Base-by-base conservation (phyloP, 2,888 invertebrate genomes). In the Eumacrocentrus americanus region DNA sequence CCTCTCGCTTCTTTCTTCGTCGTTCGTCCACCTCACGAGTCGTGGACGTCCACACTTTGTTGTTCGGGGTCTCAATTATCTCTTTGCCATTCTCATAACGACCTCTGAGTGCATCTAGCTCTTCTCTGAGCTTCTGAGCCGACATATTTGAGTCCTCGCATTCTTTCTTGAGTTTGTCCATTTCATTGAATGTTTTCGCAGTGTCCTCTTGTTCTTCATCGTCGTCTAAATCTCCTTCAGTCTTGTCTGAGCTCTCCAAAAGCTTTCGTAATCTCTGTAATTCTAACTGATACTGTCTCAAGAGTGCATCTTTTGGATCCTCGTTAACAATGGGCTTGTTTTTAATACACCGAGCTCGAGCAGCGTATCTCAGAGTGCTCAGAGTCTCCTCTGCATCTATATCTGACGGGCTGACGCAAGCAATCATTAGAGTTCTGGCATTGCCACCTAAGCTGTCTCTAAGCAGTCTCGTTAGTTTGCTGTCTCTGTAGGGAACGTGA, bases 391-490 rank as follows among this genome's bases (percentile, higher is more conserved):
- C 91, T 67, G 91, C 92, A 75, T 92, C 93, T 71, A 88, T 86
- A 74, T 91, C 90, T 1, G 92, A 90, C 0, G 93, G 93, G 18
- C 92, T 91, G 1, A 94, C 82, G 74, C 92, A 93, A 0, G 92
- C 92, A 51, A 93, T 88, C 94, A 95, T 95, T 51, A 95, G 77
- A 0, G 94, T 95, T 74, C 92, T 90, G 0, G 94, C 93, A 76
- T 95, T 95, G 0, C 94, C 94, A 3, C 94, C 92, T 3, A 92
- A 79, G 3, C 91, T 92, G 76, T 92, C 91, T 83, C 91, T 89
- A 22, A 92, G 79, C 2, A 94, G 81, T 64, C 93, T 81, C 0
- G 93, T 94, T 1, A 95, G 82, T 78, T 94, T 95, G 14, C 94
- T 93, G 78, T 95, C 94, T 67, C 94, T 83, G 80, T 90, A 68